phyloP scores from a whole-genome alignment of 2,113 vertebrate species.

The Alosa alosa region DNA sequence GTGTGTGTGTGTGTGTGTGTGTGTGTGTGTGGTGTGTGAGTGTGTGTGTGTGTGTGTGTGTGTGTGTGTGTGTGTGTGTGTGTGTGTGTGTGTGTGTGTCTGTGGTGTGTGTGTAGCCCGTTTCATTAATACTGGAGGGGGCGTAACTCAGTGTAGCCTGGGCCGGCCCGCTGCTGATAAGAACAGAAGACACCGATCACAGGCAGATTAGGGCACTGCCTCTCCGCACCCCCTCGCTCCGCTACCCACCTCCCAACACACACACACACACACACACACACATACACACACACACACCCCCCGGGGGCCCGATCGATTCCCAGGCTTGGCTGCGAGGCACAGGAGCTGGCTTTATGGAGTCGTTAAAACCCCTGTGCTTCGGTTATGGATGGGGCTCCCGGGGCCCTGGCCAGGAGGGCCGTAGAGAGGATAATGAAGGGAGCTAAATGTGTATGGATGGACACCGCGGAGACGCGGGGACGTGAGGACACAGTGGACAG shows the following conservation, averaged over 20 bases:
- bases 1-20: constrained; percentile 12
- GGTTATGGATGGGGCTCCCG: constrained; percentile 63
- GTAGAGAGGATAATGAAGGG: constrained; percentile 51
- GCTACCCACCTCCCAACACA: not conserved
- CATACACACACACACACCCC: not conserved
- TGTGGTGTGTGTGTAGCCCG: constrained; percentile 29
- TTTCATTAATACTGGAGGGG: constrained; percentile 56
- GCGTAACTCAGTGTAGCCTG: constrained; percentile 55
- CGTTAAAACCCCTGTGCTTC: constrained; percentile 55
- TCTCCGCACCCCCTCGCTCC: not conserved
- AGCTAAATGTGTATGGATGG: not conserved
- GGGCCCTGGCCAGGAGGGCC: constrained; percentile 42
- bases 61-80: not conserved
- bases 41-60: not conserved
- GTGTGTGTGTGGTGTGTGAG: constrained; percentile 16
- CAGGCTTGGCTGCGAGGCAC: constrained; percentile 46
- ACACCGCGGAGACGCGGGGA: not conserved
- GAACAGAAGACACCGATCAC: constrained; percentile 57
- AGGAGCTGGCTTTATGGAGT: constrained; percentile 63
- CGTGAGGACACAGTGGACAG: not conserved
- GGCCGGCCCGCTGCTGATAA: constrained; percentile 41
- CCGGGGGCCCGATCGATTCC: constrained; percentile 60
- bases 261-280: constrained; percentile 6
- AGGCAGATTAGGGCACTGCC: constrained; percentile 55
- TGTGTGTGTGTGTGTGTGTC: not conserved